A percentile compares a stretch with the other conserved stretches of the same genome.
These are phyloP conservation scores for Drosophila jambulina DNA, from an alignment of 1,140 invertebrate genomes.

Conservation along the genomic window DNA sequence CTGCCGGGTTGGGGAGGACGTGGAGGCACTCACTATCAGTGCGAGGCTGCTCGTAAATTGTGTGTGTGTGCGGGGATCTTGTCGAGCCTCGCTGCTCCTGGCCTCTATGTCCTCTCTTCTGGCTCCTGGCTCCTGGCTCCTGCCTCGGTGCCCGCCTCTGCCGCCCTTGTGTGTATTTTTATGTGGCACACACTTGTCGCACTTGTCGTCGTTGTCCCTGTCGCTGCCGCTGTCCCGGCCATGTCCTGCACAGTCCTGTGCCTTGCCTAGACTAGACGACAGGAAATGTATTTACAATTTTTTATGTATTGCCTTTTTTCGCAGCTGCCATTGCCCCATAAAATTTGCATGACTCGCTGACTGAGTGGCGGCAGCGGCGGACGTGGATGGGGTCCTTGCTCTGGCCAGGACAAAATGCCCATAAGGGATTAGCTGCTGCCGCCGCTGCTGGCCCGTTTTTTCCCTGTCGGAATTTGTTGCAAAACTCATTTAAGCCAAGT, in stretches of 20 bases:
- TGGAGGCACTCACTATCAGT: constrained; percentile 58
- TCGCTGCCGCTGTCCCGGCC: constrained; percentile 18
- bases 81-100: constrained; percentile 3
- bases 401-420: constrained; percentile 78
- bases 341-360: constrained; percentile 75
- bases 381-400: constrained; percentile 11
- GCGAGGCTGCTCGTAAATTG: constrained; percentile 13
- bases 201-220: constrained; percentile 68
- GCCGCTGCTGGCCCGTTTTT: constrained; percentile 4
- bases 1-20: not conserved
- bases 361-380: constrained; percentile 28
- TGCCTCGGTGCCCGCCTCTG: not conserved
- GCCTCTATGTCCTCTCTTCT: too few species aligned
- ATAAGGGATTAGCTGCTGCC: constrained; percentile 82
- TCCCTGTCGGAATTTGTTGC: constrained; percentile 74
- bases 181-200: constrained; percentile 74
- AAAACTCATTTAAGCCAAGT: constrained; percentile 84
- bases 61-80: not conserved
- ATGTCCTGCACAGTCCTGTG: constrained; percentile 27
- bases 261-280: constrained; percentile 71
- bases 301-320: constrained; percentile 74
- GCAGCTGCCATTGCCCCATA: constrained; percentile 28
- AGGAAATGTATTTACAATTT: constrained; percentile 84
- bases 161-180: constrained; percentile 29
- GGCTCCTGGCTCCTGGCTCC: not conserved